phyloP scores from a whole-genome alignment of 2,113 vertebrate genomes.

The Protobothrops mucrosquamatus region DNA sequence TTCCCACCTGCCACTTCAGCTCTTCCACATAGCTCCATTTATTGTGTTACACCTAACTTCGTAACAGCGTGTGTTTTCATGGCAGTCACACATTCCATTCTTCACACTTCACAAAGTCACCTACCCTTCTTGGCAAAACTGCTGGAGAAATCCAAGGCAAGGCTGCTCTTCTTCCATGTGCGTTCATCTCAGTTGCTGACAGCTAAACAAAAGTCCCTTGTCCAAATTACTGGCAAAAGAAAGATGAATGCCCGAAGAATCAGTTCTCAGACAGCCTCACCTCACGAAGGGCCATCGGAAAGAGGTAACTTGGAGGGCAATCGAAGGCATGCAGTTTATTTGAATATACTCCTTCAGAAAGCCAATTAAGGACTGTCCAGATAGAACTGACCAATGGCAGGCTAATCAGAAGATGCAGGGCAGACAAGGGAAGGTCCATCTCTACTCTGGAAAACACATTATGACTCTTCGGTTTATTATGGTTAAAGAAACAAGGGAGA shows the following conservation, averaged over 20 bases:
- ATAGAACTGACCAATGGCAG: conserved; percentile 66
- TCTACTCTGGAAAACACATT: conserved; percentile 85
- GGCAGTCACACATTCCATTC: neutral
- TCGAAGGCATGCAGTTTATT: conserved; percentile 62
- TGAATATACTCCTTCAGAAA: conserved; percentile 63
- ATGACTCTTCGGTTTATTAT: conserved; percentile 71
- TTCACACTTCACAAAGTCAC: conserved; percentile 17
- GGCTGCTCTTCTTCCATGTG: conserved; percentile 87
- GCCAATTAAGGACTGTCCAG: conserved; percentile 72
- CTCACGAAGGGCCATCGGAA: conserved; percentile 36
- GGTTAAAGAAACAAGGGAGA: conserved; percentile 68
- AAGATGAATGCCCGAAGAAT: conserved; percentile 50
- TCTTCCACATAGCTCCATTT: neutral
- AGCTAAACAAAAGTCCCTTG: conserved; percentile 47
- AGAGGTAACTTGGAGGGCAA: conserved; percentile 53
- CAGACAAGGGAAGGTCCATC: conserved; percentile 79
- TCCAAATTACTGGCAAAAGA: conserved; percentile 54
- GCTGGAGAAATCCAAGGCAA: conserved; percentile 86
- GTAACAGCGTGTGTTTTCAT: neutral
- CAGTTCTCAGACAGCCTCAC: conserved; percentile 38
- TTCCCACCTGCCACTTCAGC: neutral
- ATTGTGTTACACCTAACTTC: neutral
- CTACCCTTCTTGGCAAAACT: conserved; percentile 87
- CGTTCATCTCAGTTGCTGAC: conserved; percentile 79
- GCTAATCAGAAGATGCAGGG: conserved; percentile 66